phyloP scores from a whole-genome alignment of 2,888 invertebrate genomes.

The Caenorhabditis panamensis region DNA sequence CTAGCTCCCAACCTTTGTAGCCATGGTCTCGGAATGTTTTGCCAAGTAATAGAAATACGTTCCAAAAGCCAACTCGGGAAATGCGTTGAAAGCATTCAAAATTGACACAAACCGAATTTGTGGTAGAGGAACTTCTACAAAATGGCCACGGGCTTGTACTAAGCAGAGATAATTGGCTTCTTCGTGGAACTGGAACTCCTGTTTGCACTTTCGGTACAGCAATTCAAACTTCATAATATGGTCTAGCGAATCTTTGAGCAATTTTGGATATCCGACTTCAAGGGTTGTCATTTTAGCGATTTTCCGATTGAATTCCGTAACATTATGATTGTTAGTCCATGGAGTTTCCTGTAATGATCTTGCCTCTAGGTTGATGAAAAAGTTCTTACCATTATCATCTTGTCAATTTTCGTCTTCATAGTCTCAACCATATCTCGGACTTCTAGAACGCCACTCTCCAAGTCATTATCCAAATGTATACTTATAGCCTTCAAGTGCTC shows the following conservation, averaged over 20 bases:
- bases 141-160: background rate
- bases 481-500: no score
- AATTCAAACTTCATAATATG: background rate
- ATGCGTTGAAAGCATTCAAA: background rate
- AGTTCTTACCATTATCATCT: background rate
- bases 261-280: background rate
- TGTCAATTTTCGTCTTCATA: background rate
- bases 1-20: background rate
- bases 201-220: background rate
- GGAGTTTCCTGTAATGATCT: constrained; percentile 2
- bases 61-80: background rate
- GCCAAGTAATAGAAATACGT: background rate
- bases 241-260: background rate
- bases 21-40: background rate
- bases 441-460: background rate
- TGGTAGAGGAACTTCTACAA: background rate
- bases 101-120: background rate
- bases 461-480: background rate
- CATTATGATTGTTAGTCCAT: background rate
- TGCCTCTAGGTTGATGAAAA: no score
- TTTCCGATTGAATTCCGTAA: background rate
- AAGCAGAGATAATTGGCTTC: background rate
- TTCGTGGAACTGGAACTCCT: background rate
- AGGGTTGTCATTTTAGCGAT: background rate
- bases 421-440: background rate